A percentile compares a stretch with the other conserved stretches of the same genome.
phyloP scores from a whole-genome alignment of 2,113 vertebrate genomes.

The Scartelaos histophorus region DNA sequence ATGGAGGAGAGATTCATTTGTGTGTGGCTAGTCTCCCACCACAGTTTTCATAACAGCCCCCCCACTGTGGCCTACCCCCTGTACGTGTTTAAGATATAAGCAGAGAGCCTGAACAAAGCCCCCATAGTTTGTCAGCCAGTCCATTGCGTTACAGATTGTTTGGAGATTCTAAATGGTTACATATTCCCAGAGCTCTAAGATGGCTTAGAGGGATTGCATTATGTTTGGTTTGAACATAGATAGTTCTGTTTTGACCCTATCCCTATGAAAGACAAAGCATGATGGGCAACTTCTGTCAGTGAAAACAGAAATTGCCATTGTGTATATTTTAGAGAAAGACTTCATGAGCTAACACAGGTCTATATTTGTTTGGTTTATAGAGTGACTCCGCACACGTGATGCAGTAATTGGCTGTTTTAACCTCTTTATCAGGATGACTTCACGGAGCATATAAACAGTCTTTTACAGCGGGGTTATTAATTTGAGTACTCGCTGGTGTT shows the following conservation, averaged over 20 bases:
- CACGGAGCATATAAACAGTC: slow-evolving; percentile 14
- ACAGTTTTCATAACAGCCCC: slow-evolving; percentile 57
- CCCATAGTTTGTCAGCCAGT: slow-evolving; percentile 52
- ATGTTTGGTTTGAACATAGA: slow-evolving; percentile 35
- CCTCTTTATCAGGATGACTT: slow-evolving; percentile 33
- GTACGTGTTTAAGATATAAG: slow-evolving; percentile 48
- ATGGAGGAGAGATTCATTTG: slow-evolving; percentile 21
- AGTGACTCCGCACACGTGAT: slow-evolving; percentile 8
- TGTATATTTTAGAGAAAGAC: not conserved
- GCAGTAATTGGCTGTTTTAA: slow-evolving; percentile 30
- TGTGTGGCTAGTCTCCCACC: slow-evolving; percentile 55
- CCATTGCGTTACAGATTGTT: slow-evolving; percentile 33
- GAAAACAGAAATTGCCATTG: not conserved
- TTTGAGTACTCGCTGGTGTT: slow-evolving; percentile 22
- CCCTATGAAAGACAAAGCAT: slow-evolving; percentile 24
- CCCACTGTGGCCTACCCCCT: slow-evolving; percentile 55
- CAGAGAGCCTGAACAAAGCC: slow-evolving; percentile 62
- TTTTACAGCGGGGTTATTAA: slow-evolving; percentile 28
- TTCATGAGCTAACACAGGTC: not conserved
- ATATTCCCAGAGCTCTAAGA: slow-evolving; percentile 50
- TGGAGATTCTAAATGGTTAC: slow-evolving; percentile 50
- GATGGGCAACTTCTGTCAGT: not conserved
- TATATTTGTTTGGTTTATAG: slow-evolving; percentile 17
- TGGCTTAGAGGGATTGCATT: slow-evolving; percentile 37
- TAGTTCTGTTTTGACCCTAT: slow-evolving; percentile 15